Base-by-base conservation (phyloP, 1,140 invertebrate genomes). In the Rhizoglyphus robini region DNA sequence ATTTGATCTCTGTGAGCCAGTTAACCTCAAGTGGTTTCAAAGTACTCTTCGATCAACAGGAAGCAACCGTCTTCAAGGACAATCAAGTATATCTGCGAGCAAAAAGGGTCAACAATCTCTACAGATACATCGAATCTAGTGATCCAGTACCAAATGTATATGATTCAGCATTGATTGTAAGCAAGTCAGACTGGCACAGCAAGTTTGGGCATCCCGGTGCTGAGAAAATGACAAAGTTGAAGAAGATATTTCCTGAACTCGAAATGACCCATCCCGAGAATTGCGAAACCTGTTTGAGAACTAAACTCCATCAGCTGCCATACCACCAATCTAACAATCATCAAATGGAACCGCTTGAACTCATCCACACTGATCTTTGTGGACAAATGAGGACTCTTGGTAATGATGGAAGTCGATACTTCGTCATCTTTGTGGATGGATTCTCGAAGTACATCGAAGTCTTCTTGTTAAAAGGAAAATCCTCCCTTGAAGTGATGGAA, bases 381-480 rank as follows among this genome's bases (percentile, higher is more conserved):
- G 65, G 54, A 23, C 57, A 51, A 41, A 66, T 61, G 15, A 5
- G 11, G 25, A 11, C 41, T 27, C 8, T 31, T 4, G 36, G 36
- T 2, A 4, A 48, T 18, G 54, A 25, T 34, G 67, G 67, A 29
- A 47, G 2, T 11, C 5, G 29, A 4, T 68, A 65, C 59, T 68
- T 46, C 61, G 38, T 68, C 36, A 23, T 32, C 3, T 48, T 64
- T 25, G 38, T 58, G 3, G 67, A 68, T 23, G 63, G 61, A 32
- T 38, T 29, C 13, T 60, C 62, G 1, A n/a, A 32, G 23, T 65
- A 47, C 31, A 13, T 25, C 29, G 18, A 20, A 0, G 25, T 65
- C 13, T 38, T 30, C 41, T 65, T 68, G 2, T 2, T 68, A 1
- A 65, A 49, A 36, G 29, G 41, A 23, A 68, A 59, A 60, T 5